phyloP scores from a whole-genome alignment of 2,113 vertebrate genomes.

The Cyprinodon brontotheroides region DNA sequence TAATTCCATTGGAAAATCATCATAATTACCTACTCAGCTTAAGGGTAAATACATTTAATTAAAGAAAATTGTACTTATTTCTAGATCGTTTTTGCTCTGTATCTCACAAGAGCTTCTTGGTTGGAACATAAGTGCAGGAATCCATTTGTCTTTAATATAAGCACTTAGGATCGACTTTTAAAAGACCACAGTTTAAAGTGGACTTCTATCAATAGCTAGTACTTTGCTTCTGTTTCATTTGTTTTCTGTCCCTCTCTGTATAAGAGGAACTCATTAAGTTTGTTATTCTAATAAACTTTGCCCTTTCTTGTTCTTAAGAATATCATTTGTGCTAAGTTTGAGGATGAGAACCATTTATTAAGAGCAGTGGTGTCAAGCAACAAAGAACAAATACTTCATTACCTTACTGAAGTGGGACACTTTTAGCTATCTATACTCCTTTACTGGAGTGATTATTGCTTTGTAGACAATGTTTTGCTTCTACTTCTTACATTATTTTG shows the following conservation, averaged over 20 bases:
- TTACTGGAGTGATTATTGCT: too few relatives aligned
- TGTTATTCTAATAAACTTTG: not conserved
- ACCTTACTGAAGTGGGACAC: too few relatives aligned
- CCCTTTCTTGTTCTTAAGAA: not conserved
- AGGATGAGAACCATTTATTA: not conserved
- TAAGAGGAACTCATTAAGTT: not conserved
- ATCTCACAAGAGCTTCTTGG: too few relatives aligned
- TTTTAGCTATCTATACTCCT: too few relatives aligned
- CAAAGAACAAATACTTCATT: too few relatives aligned
- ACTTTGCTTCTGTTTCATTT: not conserved
- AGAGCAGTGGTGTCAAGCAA: not conserved
- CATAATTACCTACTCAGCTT: too few relatives aligned
- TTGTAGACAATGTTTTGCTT: too few relatives aligned
- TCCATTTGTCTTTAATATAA: not conserved
- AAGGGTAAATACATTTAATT: too few relatives aligned
- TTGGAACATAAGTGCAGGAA: not conserved
- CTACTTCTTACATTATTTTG: too few relatives aligned
- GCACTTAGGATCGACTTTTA: not conserved
- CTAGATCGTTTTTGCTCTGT: too few relatives aligned
- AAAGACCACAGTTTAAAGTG: not conserved
- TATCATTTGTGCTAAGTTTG: not conserved
- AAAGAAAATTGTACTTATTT: too few relatives aligned
- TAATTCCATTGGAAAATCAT: too few relatives aligned
- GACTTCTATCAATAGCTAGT: not conserved
- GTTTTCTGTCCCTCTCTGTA: not conserved